phyloP scores from a whole-genome alignment of 1,140 invertebrate species.

The Delia radicum region DNA sequence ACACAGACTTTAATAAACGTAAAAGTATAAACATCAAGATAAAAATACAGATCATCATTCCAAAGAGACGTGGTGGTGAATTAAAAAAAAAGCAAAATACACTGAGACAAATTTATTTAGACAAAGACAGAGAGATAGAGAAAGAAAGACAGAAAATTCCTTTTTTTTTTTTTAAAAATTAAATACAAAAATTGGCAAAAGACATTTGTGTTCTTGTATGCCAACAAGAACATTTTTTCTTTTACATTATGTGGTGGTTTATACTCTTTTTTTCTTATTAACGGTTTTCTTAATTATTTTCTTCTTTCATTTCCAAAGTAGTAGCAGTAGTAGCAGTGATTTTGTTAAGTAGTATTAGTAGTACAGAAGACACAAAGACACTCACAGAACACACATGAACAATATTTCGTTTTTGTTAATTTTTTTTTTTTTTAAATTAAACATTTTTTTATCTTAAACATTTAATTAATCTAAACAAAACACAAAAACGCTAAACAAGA shows the following conservation, averaged over 20 bases:
- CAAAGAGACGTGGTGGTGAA: neutral
- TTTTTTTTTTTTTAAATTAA: neutral
- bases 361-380: constrained; percentile 4
- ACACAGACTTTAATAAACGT: neutral
- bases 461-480: neutral
- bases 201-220: constrained; percentile 53
- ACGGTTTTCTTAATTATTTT: neutral
- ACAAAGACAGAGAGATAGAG: neutral
- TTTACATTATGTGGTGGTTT: constrained; percentile 55
- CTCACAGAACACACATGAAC: constrained; percentile 1
- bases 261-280: neutral
- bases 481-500: neutral
- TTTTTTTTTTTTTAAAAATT: constrained; percentile 14
- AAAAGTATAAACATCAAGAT: neutral
- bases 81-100: neutral
- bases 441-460: neutral
- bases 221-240: constrained; percentile 55
- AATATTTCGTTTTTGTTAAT: constrained; percentile 7
- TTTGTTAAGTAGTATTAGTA: neutral
- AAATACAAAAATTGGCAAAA: constrained; percentile 17
- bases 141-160: neutral
- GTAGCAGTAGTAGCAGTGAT: neutral
- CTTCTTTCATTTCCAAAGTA: neutral
- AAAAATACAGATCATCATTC: neutral
- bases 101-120: neutral